Evolutionary conservation across 2,888 invertebrate species (phyloP).

Genomic region (Tuberolachnus salignus): DNA sequence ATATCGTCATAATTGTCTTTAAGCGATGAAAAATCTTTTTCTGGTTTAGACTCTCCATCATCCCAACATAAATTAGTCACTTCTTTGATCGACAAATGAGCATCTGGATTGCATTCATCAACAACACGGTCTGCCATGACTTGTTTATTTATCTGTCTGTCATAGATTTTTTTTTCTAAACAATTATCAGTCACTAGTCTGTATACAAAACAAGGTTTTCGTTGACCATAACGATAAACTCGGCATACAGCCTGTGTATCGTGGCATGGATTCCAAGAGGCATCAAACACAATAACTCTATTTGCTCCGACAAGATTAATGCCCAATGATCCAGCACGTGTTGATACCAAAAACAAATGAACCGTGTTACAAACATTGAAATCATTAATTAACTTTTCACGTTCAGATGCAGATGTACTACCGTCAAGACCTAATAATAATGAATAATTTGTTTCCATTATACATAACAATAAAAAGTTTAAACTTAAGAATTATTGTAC

Average conservation of each 20-base stretch:
- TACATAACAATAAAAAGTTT: background rate
- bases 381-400: constrained; percentile 94
- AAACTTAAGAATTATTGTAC: constrained; percentile 62
- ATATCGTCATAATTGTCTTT: constrained; percentile 80
- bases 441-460: background rate
- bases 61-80: constrained; percentile 85
- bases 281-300: constrained; percentile 95
- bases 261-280: constrained; percentile 99
- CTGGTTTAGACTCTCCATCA: constrained; percentile 71
- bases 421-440: constrained; percentile 81
- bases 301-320: constrained; percentile 98
- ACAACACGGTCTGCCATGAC: constrained; percentile 98
- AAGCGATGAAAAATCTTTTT: constrained; percentile 72
- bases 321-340: constrained; percentile 93
- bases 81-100: constrained; percentile 86
- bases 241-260: constrained; percentile 97
- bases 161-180: constrained; percentile 96
- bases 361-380: constrained; percentile 89
- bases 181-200: constrained; percentile 96
- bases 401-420: constrained; percentile 89
- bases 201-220: constrained; percentile 93
- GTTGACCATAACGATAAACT: constrained; percentile 93
- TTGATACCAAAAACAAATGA: constrained; percentile 92
- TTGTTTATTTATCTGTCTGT: constrained; percentile 96
- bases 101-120: constrained; percentile 97